Conservation (phyloP, 1,140 invertebrate species). For the Drosophila saltans region DNA sequence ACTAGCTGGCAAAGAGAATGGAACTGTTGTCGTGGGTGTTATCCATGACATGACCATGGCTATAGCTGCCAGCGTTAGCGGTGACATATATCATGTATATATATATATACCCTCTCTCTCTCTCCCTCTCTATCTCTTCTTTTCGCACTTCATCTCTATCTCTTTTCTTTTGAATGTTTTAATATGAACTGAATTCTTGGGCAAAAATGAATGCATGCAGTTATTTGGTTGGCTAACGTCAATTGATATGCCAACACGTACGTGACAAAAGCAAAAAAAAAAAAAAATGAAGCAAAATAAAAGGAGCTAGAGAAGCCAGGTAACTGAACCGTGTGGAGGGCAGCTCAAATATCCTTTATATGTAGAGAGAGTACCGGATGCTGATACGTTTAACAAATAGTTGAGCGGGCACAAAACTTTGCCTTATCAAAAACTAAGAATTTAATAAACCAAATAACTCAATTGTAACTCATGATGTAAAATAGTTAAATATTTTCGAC, state of each 20-base stretch:
- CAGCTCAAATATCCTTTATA: conserved; percentile 24
- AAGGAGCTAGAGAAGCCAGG: conserved; percentile 21
- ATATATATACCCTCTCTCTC: neutral
- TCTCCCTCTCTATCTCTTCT: neutral
- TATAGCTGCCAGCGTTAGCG: conserved; percentile 7
- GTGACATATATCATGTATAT: neutral
- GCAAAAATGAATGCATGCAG: conserved; percentile 57
- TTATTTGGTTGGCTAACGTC: conserved; percentile 45
- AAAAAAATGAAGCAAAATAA: too few relatives aligned
- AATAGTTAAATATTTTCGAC: too few relatives aligned
- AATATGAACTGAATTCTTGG: conserved; percentile 54
- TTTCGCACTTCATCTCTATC: conserved; percentile 10
- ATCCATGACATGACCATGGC: conserved; percentile 25
- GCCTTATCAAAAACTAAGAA: neutral
- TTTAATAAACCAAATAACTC: neutral
- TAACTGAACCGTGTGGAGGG: conserved; percentile 20
- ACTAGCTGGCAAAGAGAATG: conserved; percentile 41
- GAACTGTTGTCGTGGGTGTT: neutral
- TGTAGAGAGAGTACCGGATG: too few relatives aligned
- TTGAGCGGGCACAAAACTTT: neutral
- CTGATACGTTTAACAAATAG: neutral
- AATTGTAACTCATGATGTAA: neutral
- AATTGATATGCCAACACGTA: conserved; percentile 62
- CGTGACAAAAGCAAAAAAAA: conserved; percentile 18
- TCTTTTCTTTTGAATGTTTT: conserved; percentile 25